Conservation (phyloP, 2,113 vertebrate genomes). For the Indicator indicator region DNA sequence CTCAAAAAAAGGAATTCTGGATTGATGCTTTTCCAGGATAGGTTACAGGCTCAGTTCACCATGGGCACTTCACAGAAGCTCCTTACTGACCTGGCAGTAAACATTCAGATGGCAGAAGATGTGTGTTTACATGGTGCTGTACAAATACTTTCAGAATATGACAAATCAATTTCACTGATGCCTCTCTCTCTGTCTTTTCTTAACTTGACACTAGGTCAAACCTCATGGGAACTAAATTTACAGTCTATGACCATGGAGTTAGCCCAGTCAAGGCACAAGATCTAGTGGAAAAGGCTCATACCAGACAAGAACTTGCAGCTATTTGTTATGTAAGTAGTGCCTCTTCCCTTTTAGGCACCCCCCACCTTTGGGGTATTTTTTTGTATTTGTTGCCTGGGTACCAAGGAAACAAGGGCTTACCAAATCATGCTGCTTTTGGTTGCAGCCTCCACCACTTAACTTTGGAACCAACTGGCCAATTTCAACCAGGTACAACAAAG, state of each 20-base stretch:
- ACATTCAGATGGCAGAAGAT: neutral
- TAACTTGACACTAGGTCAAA: constrained; percentile 84
- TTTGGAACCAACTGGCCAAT: neutral
- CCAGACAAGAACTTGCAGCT: constrained; percentile 92
- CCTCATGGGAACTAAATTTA: constrained; percentile 97
- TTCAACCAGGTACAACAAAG: neutral
- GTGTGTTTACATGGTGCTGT: neutral
- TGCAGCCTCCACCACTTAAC: neutral
- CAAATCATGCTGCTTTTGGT: neutral
- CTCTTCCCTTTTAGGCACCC: neutral
- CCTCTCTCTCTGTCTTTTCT: neutral
- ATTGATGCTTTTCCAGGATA: neutral
- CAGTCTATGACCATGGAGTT: constrained; percentile 91
- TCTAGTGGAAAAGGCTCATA: constrained; percentile 84
- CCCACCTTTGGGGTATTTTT: too few species aligned
- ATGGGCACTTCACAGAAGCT: neutral
- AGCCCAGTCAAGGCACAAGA: constrained; percentile 88
- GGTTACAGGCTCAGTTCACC: neutral
- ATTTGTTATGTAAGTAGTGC: constrained; percentile 90
- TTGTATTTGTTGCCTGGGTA: neutral
- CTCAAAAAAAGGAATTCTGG: neutral
- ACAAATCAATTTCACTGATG: neutral
- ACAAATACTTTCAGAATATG: neutral
- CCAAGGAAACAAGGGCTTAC: neutral
- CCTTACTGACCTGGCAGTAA: neutral